A percentile compares a stretch with the other conserved stretches of the same genome.
Evolutionary conservation across 1,140 invertebrate species (phyloP).

Genomic region (Bombus difficillimus): DNA sequence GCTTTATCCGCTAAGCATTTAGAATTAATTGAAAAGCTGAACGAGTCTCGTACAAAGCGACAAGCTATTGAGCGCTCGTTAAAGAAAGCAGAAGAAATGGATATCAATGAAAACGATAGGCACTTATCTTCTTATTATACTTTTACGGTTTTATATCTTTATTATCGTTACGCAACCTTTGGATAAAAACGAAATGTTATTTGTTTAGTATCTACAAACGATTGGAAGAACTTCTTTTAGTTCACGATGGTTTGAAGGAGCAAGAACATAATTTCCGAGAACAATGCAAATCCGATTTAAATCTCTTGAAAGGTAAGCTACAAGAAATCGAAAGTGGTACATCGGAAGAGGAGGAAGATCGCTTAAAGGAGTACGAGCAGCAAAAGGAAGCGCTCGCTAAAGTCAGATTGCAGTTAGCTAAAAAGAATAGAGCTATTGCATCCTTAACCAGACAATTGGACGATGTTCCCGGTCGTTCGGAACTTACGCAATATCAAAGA

Average conservation of each 20-base stretch:
- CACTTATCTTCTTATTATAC: slow-evolving; percentile 64
- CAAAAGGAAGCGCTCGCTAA: slow-evolving; percentile 84
- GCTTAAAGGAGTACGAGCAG: slow-evolving; percentile 83
- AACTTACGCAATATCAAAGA: slow-evolving; percentile 97
- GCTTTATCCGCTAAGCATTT: slow-evolving; percentile 72
- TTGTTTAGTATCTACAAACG: slow-evolving; percentile 80
- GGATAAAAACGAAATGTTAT: not conserved
- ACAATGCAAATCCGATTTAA: slow-evolving; percentile 88
- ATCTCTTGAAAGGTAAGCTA: slow-evolving; percentile 84
- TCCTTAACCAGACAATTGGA: slow-evolving; percentile 91
- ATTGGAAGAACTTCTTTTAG: slow-evolving; percentile 86
- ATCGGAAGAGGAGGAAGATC: slow-evolving; percentile 70
- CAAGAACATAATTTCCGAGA: slow-evolving; percentile 90
- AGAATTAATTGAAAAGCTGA: slow-evolving; percentile 67
- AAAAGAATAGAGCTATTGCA: slow-evolving; percentile 92
- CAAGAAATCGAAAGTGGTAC: slow-evolving; percentile 80
- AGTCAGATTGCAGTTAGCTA: slow-evolving; percentile 87
- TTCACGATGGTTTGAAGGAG: slow-evolving; percentile 89
- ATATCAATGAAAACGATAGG: slow-evolving; percentile 82
- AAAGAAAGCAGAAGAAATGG: slow-evolving; percentile 80
- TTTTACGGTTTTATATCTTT: not conserved
- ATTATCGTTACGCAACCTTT: not conserved
- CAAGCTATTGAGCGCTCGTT: slow-evolving; percentile 73
- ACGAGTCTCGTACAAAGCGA: slow-evolving; percentile 64
- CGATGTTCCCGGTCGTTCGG: slow-evolving; percentile 94